A percentile compares a stretch with the other conserved stretches of the same genome.
phyloP scores from a whole-genome alignment of 2,797 vertebrate genomes.

The Microctenopoma stevenorrisi region DNA sequence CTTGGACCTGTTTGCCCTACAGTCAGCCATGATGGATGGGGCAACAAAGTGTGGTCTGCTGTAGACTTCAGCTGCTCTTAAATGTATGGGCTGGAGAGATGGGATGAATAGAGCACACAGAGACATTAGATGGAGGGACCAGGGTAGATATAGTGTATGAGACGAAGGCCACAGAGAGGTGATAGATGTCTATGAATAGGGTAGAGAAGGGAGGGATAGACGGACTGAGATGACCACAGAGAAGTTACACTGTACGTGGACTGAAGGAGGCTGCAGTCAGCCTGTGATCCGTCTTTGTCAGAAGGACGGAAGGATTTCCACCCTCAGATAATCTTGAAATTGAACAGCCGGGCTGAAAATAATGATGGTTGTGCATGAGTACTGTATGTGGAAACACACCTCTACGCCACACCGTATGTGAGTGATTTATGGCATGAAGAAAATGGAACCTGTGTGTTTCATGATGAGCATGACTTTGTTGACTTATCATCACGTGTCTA shows the following conservation, averaged over 20 bases:
- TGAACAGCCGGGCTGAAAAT: slow-evolving; percentile 27
- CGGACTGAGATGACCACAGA: slow-evolving; percentile 60
- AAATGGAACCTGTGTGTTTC: slow-evolving; percentile 44
- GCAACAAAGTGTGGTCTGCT: slow-evolving; percentile 65
- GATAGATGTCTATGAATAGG: slow-evolving; percentile 63
- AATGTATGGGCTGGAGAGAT: slow-evolving; percentile 69
- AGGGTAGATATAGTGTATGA: slow-evolving; percentile 62
- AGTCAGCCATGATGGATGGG: slow-evolving; percentile 77
- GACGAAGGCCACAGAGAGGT: slow-evolving; percentile 57
- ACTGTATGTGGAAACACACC: slow-evolving; percentile 24
- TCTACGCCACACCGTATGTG: slow-evolving; percentile 20
- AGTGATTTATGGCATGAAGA: slow-evolving; percentile 73
- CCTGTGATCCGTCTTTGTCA: slow-evolving; percentile 71
- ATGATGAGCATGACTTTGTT: slow-evolving; percentile 72
- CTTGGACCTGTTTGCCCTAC: slow-evolving; percentile 67
- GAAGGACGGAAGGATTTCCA: slow-evolving; percentile 50
- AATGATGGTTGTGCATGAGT: slow-evolving; percentile 26
- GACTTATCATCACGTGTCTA: slow-evolving; percentile 57
- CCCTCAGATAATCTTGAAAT: slow-evolving; percentile 55
- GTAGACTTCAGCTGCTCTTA: slow-evolving; percentile 77
- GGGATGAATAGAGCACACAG: slow-evolving; percentile 54
- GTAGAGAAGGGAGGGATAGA: slow-evolving; percentile 35
- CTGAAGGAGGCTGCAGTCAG: slow-evolving; percentile 8
- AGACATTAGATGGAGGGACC: slow-evolving; percentile 67
- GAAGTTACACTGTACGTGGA: slow-evolving; percentile 55